A percentile compares a stretch with the other conserved stretches of the same genome.
Conservation (phyloP, 2,113 vertebrate genomes). For the Rhinoptilus africanus region DNA sequence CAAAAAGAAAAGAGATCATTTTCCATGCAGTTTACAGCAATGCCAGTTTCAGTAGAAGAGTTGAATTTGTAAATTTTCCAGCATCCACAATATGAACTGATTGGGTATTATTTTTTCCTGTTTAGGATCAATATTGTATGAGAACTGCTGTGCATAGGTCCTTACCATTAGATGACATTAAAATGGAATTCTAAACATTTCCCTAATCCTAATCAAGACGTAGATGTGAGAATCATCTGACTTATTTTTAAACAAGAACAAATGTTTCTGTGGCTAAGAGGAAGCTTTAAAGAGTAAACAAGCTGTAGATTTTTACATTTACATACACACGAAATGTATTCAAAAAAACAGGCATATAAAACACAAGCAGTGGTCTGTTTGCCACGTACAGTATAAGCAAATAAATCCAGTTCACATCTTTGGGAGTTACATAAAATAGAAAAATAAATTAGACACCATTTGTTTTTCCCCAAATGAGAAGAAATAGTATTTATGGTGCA, state of each 20-base stretch:
- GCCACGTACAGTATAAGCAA: not conserved
- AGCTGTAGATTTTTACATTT: not conserved
- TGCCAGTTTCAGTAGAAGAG: not conserved
- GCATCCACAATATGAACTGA: not conserved
- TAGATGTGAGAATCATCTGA: not conserved
- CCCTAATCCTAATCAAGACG: not conserved
- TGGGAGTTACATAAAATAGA: not conserved
- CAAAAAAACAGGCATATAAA: rapidly evolving
- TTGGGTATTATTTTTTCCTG: not conserved
- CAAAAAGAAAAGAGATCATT: not conserved
- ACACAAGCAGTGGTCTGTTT: not conserved
- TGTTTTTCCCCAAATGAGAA: not conserved
- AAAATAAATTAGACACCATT: not conserved
- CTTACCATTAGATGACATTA: not conserved
- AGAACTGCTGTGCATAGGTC: not conserved
- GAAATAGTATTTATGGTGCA: not conserved
- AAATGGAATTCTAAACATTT: not conserved
- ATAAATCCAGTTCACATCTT: not conserved
- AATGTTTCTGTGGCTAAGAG: not conserved
- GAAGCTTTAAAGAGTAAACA: not conserved
- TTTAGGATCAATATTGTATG: not conserved
- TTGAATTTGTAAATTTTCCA: not conserved
- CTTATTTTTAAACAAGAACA: not conserved
- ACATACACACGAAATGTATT: not conserved
- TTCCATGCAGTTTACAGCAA: not conserved